These are phyloP conservation scores for Meta bourneti DNA, from an alignment of 2,888 invertebrate species.

Conservation along the genomic window DNA sequence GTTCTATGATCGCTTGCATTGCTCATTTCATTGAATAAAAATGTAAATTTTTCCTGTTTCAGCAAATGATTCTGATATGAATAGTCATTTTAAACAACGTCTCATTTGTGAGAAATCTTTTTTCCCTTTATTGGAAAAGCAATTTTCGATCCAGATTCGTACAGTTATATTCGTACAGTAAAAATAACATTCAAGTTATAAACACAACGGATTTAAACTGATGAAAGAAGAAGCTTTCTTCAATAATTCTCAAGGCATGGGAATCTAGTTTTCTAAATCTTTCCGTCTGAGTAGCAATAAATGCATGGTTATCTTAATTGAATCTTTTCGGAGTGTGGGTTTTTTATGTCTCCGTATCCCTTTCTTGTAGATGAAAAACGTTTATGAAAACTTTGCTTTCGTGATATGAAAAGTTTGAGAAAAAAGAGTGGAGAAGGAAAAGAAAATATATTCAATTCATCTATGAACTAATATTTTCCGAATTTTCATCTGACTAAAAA, in stretches of 20 bases:
- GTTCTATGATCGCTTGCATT: not conserved
- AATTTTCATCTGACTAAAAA: not conserved
- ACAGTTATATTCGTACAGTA: not conserved
- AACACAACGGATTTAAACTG: slow-evolving; percentile 12
- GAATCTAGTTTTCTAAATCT: slow-evolving; percentile 31
- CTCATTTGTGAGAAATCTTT: not conserved
- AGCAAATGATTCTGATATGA: slow-evolving; percentile 7
- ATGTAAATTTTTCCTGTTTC: slow-evolving; percentile 10
- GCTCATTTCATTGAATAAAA: slow-evolving; percentile 18
- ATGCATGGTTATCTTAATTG: slow-evolving; percentile 40
- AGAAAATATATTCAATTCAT: not conserved
- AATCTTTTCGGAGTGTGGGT: slow-evolving; percentile 1
- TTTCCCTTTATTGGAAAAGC: slow-evolving; percentile 12
- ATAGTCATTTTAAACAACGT: slow-evolving; percentile 19
- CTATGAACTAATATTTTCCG: not conserved
- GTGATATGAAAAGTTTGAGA: not conserved
- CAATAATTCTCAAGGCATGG: slow-evolving; percentile 28
- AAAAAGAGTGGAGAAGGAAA: not conserved
- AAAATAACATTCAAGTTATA: not conserved
- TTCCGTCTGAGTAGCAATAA: slow-evolving; percentile 27
- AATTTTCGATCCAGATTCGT: not conserved
- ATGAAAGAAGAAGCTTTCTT: slow-evolving; percentile 31
- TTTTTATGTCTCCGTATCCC: not conserved
- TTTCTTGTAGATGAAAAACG: slow-evolving; percentile 5
- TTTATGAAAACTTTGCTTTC: not conserved